Percentiles rank a stretch among this genome's conserved stretches.
These are phyloP conservation scores for Leuctra nigra DNA, from an alignment of 2,888 invertebrate genomes.

Conservation along the genomic window DNA sequence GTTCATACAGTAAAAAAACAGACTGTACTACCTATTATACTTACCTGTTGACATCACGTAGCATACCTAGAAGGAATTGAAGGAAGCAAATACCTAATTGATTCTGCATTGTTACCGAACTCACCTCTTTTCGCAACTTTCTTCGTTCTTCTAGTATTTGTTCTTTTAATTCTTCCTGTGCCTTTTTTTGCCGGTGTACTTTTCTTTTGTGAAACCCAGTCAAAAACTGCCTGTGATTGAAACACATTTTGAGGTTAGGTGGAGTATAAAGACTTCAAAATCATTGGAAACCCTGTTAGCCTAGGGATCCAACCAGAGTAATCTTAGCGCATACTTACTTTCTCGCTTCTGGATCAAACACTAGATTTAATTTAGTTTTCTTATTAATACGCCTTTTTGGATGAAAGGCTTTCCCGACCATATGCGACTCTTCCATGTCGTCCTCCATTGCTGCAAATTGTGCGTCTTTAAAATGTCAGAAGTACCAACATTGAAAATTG, in stretches of 20 bases:
- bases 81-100: too few relatives aligned
- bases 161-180: conserved; percentile 62
- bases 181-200: conserved; percentile 64
- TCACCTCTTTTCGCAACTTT: conserved; percentile 65
- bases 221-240: conserved; percentile 69
- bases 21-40: too few relatives aligned
- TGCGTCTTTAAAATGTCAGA: not conserved
- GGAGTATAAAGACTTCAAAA: conserved; percentile 20
- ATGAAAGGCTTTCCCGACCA: conserved; percentile 18
- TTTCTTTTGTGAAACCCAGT: conserved; percentile 78
- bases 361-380: conserved; percentile 45
- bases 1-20: too few relatives aligned
- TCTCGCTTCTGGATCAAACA: conserved; percentile 54
- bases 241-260: not conserved
- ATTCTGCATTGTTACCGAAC: too few relatives aligned
- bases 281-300: too few relatives aligned
- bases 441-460: too few relatives aligned
- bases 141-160: conserved; percentile 69
- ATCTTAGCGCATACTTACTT: conserved; percentile 40
- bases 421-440: conserved; percentile 6
- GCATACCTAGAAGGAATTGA: too few relatives aligned
- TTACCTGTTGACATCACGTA: too few relatives aligned
- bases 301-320: not conserved
- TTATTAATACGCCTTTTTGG: conserved; percentile 42
- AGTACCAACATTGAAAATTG: not conserved